Base-by-base conservation (phyloP, 2,888 invertebrate species). In the Rhagophthalmus giganteus region DNA sequence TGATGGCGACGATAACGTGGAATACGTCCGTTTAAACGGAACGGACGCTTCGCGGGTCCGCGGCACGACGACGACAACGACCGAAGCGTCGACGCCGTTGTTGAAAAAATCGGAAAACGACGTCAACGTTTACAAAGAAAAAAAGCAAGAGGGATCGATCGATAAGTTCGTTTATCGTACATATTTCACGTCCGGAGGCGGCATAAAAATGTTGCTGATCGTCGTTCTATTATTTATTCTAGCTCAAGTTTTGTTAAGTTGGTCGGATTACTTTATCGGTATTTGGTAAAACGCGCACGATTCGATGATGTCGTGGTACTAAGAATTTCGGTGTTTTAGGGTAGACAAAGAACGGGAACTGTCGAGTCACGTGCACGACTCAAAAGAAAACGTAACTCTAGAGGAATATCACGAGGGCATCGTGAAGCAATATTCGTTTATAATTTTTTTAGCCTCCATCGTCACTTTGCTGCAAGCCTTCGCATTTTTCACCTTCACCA, bases 401-500 rank as follows among this genome's bases (percentile, higher is more conserved):
- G 13, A 31, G 5, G 10, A 25, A 10, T 14, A 20, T 13, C 38
- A 41, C 14, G 16, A 12, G 5, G 46, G 15, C 30, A 25, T 48
- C n/a, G 51, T 68, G 20, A 61, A 60, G 24, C 20, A 64, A 2
- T 71, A 69, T 49, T 59, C 65, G 2, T 38, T 55, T 9, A 44
- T 65, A 38, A 57, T 66, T 0, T 8, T 66, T 4, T 28, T 54
- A 4, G 61, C 67, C 3, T 54, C 62, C 1, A 13, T 58, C 10
- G 44, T 65, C 8, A 63, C 62, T 15, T 38, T 71, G 2, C 20
- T 62, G 9, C 61, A 63, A 33, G 52, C 62, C 8, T 62, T 64
- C 38, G 20, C 11, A 9, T 54, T 55, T 45, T 50, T 54, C 25
- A 27, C 11, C 6, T 46, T 54, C 9, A 41, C 38, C n/a, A 45